These are phyloP conservation scores for Gallinago solitaria DNA, from an alignment of 2,797 vertebrate genomes.

Conservation along the genomic window DNA sequence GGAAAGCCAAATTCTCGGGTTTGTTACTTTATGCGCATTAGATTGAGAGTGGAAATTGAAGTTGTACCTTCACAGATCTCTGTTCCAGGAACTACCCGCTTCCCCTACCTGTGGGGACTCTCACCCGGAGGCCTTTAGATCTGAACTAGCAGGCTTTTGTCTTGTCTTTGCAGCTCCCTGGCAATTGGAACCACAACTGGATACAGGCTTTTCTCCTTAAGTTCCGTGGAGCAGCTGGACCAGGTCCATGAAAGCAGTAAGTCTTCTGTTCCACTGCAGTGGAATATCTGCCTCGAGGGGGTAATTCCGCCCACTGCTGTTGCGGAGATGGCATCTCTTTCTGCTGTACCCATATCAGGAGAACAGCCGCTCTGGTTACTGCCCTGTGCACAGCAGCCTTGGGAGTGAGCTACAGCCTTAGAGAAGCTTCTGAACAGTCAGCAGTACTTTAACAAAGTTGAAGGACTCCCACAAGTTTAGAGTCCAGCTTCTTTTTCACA, in stretches of 20 bases:
- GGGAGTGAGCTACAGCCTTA: background rate
- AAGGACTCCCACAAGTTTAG: background rate
- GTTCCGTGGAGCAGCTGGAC: conserved; percentile 91
- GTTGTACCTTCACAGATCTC: background rate
- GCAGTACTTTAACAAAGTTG: background rate
- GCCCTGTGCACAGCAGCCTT: background rate
- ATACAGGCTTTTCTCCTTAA: conserved; percentile 91
- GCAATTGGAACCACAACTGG: conserved; percentile 89
- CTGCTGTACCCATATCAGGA: background rate
- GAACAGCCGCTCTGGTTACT: background rate
- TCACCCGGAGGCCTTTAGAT: background rate
- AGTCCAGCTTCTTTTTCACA: background rate
- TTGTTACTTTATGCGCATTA: background rate
- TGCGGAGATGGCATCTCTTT: background rate
- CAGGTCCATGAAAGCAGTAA: conserved; percentile 93
- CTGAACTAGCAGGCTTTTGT: background rate
- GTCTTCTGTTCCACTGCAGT: conserved; percentile 32
- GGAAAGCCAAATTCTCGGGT: background rate
- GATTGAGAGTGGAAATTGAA: background rate
- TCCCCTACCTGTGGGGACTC: background rate
- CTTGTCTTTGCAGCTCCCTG: conserved; percentile 82
- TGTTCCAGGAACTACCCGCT: accelerated
- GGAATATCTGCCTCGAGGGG: background rate
- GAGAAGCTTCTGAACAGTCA: background rate
- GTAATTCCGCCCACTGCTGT: background rate